Base-by-base conservation (phyloP, 2,797 vertebrate genomes). In the Todus mexicanus region DNA sequence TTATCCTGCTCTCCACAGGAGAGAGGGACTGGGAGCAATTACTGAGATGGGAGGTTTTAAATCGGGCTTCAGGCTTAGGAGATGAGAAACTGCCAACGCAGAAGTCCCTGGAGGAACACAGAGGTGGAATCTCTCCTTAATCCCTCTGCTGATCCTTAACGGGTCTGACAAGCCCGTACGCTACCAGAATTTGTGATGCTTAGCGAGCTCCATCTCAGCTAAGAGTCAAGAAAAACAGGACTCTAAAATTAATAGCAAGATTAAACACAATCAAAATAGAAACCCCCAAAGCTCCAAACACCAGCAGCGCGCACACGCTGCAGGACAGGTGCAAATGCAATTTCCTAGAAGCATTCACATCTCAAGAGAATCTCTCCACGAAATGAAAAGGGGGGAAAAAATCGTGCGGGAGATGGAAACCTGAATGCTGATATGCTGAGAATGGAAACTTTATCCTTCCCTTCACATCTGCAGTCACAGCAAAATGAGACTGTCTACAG, bases 31-130 rank as follows among this genome's bases (percentile, higher is more conserved):
- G n/a, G 54, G 22, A 69, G 43, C 33, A 80, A 42, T 31, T 29
- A 6, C 0, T 25, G 15, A 43, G 29, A 18, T 1, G 3, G 47
- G 40, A 42, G n/a, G 25, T 51, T 73, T 56, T n/a, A 54, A 74
- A 21, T 15, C 11, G 11, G 21, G 35, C 38, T 76, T 65, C 63
- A 35, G 61, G 17, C 16, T 77, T 10, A 35, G 60, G 10, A 59
- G 90, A 54, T 4, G 6, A 20, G 14, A 50, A 71, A 31, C 11
- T 17, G 9, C 3, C 0, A 3, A 35, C 47, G 48, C 33, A 71
- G 35, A 38, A 70, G 20, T 11, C 25, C 65, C n/a, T 21, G 11
- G 25, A 60, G 45, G 43, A 75, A 33, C 65, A 78, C 22, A 43
- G 2, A 12, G 64, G 37, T 61, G 42, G 47, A 40, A 3, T 10